These are phyloP conservation scores for Crypturellus tataupa DNA, from an alignment of 2,797 vertebrate species.

Conservation along the genomic window DNA sequence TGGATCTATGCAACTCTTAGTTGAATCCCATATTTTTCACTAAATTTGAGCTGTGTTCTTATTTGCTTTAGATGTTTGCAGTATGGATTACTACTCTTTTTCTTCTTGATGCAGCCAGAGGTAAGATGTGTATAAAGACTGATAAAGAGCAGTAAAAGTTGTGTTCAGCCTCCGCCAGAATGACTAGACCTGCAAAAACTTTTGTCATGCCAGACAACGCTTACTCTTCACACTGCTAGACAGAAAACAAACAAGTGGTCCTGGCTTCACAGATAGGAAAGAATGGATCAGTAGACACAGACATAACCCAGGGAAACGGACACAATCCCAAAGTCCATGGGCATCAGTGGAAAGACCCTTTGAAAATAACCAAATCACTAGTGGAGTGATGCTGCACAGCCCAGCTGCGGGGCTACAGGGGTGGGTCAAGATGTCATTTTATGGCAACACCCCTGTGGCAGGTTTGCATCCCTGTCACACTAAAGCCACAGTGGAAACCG, in stretches of 20 bases:
- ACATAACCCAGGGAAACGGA: not conserved
- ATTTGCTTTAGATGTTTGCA: conserved; percentile 52
- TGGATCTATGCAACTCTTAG: not conserved
- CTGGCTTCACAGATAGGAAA: not conserved
- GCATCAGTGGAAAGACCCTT: not conserved
- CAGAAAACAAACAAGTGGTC: not conserved
- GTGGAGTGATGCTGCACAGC: not conserved
- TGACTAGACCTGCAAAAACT: not conserved
- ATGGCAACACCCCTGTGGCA: not conserved
- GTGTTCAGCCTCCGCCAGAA: not conserved
- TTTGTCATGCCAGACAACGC: not conserved
- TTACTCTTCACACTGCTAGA: not conserved
- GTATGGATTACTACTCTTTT: conserved; percentile 40
- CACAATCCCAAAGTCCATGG: not conserved
- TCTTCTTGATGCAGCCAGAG: conserved; percentile 39
- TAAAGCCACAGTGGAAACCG: not conserved
- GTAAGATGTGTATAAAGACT: conserved; percentile 14
- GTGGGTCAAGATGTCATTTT: not conserved
- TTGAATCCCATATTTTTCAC: not conserved
- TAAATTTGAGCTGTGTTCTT: not conserved
- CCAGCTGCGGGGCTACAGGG: not conserved
- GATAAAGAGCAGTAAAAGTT: not conserved
- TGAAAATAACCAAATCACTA: not conserved
- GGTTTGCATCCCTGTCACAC: not conserved
- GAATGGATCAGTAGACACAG: not conserved